Base-by-base conservation (phyloP, 2,113 vertebrate species). In the Pungitius pungitius region DNA sequence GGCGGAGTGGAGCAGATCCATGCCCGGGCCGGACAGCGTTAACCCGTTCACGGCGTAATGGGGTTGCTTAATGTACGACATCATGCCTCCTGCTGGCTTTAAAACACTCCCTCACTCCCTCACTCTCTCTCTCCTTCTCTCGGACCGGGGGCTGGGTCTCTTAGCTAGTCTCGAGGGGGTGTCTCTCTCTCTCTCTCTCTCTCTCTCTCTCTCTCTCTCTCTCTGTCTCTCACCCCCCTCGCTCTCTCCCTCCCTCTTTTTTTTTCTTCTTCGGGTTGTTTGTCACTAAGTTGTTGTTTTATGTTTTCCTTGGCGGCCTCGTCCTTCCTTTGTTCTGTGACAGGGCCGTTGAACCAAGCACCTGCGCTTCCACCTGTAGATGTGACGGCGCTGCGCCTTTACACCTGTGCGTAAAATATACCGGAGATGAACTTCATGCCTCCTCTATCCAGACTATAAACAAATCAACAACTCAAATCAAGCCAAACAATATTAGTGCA, bases 41-140 rank as follows among this genome's bases (percentile, higher is more conserved):
- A 96, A 92, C 78, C 95, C 95, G 87, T 95, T 96, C 91, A 96
- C 94, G 30, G 94, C 91, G 87, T 95, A 96, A 93, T 95, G 95
- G 61, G 95, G 95, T 84, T 95, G 95, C 88, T 96, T 96, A 89
- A 95, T 95, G 91, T 95, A 96, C 88, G 95, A 95, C 95, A 95
- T 96, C 95, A 96, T 96, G 89, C 92, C 93, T 94, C 86, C 91
- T 89, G 88, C 80, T 81, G 90, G 85, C 90, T 93, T 93, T 58
- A 58, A 58, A 93, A 90, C 91, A 82, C 86, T 91, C 77, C 83
- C 90, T 90, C 90, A 87, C 90, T 90, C 86, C 66, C 90, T 91
- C 87, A 79, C 91, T 91, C 89, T 87, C 87, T 89, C 90, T 92
- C 89, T 92, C 88, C 88, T 90, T 85, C 85, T 91, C 88, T 91